These are phyloP conservation scores for Bactericera cockerelli DNA, from an alignment of 1,140 invertebrate genomes.

Conservation along the genomic window DNA sequence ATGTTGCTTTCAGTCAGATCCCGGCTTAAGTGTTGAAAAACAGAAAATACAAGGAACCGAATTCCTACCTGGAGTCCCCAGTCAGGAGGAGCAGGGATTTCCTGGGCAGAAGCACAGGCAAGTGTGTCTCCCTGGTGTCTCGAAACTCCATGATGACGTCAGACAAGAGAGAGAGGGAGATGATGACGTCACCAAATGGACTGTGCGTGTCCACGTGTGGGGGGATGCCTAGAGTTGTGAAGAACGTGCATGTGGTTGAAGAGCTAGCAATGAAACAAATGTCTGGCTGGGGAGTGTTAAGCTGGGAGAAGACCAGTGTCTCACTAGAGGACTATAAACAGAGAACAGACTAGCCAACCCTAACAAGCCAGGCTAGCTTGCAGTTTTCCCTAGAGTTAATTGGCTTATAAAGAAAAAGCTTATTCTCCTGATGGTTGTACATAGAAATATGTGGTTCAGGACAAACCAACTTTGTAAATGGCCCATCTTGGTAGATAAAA, in stretches of 20 bases:
- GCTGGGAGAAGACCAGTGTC: no score
- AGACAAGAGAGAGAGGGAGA: conserved; percentile 78
- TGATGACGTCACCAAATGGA: conserved; percentile 74
- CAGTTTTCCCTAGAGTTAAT: no score
- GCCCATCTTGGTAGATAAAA: no score
- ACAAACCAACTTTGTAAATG: no score
- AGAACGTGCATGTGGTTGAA: conserved; percentile 14
- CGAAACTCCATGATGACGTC: conserved; percentile 78
- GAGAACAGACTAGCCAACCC: no score
- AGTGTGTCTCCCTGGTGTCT: conserved; percentile 38
- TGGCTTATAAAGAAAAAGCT: not conserved
- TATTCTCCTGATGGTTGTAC: no score
- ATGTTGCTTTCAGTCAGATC: no score
- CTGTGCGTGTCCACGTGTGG: conserved; percentile 91
- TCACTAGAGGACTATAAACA: no score
- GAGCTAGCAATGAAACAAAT: conserved; percentile 6
- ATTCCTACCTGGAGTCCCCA: conserved; percentile 49
- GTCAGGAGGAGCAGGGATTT: conserved; percentile 73
- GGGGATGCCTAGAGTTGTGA: conserved; percentile 59
- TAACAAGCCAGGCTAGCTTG: no score
- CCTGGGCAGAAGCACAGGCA: conserved; percentile 49
- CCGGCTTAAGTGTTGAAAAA: not conserved
- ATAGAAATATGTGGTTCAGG: no score
- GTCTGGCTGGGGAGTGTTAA: not conserved
- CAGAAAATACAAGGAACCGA: not conserved